Percentiles rank a stretch among this genome's conserved stretches.
These are phyloP conservation scores for Columba livia DNA, from an alignment of 2,113 vertebrate genomes.

Conservation along the genomic window DNA sequence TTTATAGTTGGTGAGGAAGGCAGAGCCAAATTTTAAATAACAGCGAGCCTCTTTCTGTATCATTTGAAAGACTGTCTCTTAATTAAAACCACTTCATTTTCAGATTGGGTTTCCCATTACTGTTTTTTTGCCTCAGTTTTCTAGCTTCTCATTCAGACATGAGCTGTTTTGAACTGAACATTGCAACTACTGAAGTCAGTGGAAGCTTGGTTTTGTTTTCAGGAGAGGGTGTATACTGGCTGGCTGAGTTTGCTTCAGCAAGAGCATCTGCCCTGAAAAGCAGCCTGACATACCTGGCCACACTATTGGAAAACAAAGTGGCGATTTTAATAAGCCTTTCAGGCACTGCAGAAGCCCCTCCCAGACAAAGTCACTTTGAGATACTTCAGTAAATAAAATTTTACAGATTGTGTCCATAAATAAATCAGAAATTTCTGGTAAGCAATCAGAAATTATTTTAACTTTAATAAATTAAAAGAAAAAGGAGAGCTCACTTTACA, in stretches of 20 bases:
- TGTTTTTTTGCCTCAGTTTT: slow-evolving; percentile 9
- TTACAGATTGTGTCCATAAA: background rate
- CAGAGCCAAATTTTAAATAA: slow-evolving; percentile 31
- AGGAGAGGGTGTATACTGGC: background rate
- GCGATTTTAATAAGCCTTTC: background rate
- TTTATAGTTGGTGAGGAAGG: background rate
- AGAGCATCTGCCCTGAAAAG: background rate
- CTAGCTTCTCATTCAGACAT: background rate
- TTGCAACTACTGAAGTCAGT: background rate
- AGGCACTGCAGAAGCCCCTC: background rate
- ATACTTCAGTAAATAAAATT: background rate
- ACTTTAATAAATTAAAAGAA: background rate
- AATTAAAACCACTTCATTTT: slow-evolving; percentile 50
- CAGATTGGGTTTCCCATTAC: slow-evolving; percentile 9
- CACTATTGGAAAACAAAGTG: background rate
- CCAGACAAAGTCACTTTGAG: background rate
- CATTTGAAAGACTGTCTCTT: slow-evolving; percentile 3
- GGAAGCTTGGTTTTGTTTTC: background rate
- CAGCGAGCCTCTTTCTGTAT: background rate
- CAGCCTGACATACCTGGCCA: background rate
- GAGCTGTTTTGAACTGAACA: background rate
- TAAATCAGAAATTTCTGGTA: background rate
- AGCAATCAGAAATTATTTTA: background rate
- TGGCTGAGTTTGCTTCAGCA: background rate
- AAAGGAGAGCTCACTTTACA: background rate